Evolutionary conservation across 2,797 vertebrate genomes (phyloP), one percentile per base, ranked within the genome.

Genomic region (Enteromius unitaeniatus): DNA sequence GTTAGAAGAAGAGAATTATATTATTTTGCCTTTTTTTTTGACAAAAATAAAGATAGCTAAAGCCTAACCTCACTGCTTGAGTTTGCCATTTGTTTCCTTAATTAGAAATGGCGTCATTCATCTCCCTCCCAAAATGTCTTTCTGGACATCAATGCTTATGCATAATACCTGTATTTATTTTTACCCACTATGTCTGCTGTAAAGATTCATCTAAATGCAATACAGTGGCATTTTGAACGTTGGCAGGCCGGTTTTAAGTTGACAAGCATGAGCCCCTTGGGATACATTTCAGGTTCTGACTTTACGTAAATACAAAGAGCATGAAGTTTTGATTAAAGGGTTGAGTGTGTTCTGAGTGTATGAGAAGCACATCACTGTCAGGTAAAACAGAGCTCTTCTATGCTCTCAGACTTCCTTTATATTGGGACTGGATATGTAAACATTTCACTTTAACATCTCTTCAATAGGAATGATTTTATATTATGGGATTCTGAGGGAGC

Each of bases 241-340:
- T 82, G 70, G 70, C 70, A 75, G 70, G 28, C 45, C 2, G 15
- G 70, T 67, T 62, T 73, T 81, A 73, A 47, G 68, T 45, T 62
- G 73, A 83, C 72, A 55, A 31, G 70, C 80, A 75, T 53, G 14
- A 6, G 3, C 81, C 72, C 37, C 60, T 13, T 81, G 70, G 45
- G 58, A 82, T 21, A 17, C 28, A 49, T 65, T 37, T 75, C 47
- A 76, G 62, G 11, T 67, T 76, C 31, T 55, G 31, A 65, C 31
- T 55, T 11, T 40, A 67, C 17, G 23, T 53, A 37, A 82, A 82
- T 49, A 67, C 15, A 81, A 74, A 65, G 19, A 65, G 28, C 62
- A 51, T 21, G 21, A 34, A 37, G 60, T 42, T 19, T 26, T 82
- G 58, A 75, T 76, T 42, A 67, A 76, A 82, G 72, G 31, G 14